A percentile compares a stretch with the other conserved stretches of the same genome.
These are phyloP conservation scores for Ciona savignyi DNA, from an alignment of 23 tunicate species.

Conservation along the genomic window DNA sequence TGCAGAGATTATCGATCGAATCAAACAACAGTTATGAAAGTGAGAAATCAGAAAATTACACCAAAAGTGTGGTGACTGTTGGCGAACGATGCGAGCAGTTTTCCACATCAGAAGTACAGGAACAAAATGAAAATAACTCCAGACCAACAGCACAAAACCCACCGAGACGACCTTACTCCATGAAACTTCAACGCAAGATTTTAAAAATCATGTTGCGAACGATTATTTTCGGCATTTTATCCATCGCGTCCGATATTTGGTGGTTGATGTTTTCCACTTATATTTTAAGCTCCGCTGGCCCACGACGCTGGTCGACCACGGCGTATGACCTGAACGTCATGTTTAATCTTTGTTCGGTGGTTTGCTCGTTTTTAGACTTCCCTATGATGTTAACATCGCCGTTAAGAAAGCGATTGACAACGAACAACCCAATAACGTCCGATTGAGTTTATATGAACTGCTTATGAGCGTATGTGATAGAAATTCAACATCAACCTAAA, in stretches of 20 bases:
- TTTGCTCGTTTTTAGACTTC: slow-evolving; percentile 7
- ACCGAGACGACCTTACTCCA: not conserved
- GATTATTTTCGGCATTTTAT: not conserved
- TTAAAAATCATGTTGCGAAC: not conserved
- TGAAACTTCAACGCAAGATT: not conserved
- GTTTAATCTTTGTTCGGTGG: not conserved
- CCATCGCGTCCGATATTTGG: not conserved
- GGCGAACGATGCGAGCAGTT: not conserved
- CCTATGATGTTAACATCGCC: slow-evolving; percentile 10
- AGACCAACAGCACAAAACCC: not conserved
- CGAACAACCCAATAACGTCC: no score
- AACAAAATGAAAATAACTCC: no score
- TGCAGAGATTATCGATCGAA: not conserved
- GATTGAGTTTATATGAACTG: no score
- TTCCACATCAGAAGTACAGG: not conserved
- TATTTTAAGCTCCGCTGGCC: not conserved
- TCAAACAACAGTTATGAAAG: not conserved
- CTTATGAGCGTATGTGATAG: no score
- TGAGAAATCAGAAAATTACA: not conserved
- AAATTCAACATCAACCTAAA: no score
- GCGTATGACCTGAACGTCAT: not conserved
- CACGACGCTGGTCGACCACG: not conserved
- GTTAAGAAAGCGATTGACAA: not conserved
- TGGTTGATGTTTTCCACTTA: not conserved
- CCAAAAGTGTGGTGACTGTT: not conserved